Evolutionary conservation across 2,113 vertebrate genomes (phyloP), one percentile per base, ranked within the genome.

Genomic region (Physeter macrocephalus): DNA sequence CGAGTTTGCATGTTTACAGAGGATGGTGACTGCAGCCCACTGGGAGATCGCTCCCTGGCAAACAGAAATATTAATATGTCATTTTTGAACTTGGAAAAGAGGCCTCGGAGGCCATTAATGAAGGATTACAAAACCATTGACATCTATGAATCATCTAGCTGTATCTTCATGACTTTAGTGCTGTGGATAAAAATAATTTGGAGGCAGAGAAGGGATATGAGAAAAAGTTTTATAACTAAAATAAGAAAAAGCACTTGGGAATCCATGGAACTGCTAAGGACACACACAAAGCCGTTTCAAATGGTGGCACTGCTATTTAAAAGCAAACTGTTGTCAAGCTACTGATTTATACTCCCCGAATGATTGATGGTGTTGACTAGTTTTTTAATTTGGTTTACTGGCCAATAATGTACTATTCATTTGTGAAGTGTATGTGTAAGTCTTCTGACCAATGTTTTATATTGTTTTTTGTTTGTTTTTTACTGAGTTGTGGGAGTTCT

Each of bases 111-210:
- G 75, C 75, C 43, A 14, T 49, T 62, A 80, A 39, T 80, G 59
- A 72, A 81, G 71, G 27, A 43, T 96, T 84, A 80, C 3, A 31
- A 90, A 96, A 96, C 36, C 36, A 49, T 11, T 75, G 88, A 59
- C 71, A 86, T 88, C 94, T 67, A 18, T 54, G 46, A 61, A 66
- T 43, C 75, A 88, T 85, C 94, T 84, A 36, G 36, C 88, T 93
- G 66, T 46, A 39, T 64, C 43, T 61, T 75, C 52, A 34, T 23
- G 72, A 57, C 59, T 77, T 95, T 46, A 29, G 69, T 81, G 57
- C 84, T 69, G 34, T 5, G 36, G 80, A 64, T 90, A 94, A 97
- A 96, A 94, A 94, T 95, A 97, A 95, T 54, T 39, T 64, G 62
- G 83, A 88, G 46, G 69, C 80, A 92, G 78, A 92, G 52, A 74